Evolutionary conservation across 1,140 invertebrate species (phyloP).

Genomic region (Macrobrachium nipponense): DNA sequence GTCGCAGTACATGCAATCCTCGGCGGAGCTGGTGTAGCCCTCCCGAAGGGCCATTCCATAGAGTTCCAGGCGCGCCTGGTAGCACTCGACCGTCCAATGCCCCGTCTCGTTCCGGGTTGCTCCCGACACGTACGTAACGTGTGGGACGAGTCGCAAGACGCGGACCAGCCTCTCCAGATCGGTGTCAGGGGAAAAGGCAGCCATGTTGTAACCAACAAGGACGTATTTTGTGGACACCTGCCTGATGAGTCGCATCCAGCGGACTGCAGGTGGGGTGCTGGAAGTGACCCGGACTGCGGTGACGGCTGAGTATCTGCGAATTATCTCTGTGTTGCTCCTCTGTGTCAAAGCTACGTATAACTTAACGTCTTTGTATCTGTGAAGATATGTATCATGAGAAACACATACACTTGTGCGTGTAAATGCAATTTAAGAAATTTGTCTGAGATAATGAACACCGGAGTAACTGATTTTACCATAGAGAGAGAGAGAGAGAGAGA

Average conservation of each 20-base stretch:
- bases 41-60: constrained; percentile 65
- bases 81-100: constrained; percentile 67
- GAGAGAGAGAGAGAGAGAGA: too few species aligned
- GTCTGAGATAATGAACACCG: background rate
- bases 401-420: background rate
- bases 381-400: background rate
- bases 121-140: constrained; percentile 64
- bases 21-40: constrained; percentile 66
- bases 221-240: constrained; percentile 66
- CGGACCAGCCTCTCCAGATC: constrained; percentile 66
- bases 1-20: constrained; percentile 68
- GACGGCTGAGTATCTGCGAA: background rate
- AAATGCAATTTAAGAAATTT: background rate
- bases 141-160: constrained; percentile 60
- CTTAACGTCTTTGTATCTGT: constrained; percentile 20
- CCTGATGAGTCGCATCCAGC: constrained; percentile 63
- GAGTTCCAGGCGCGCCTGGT: constrained; percentile 65
- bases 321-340: background rate
- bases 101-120: constrained; percentile 65
- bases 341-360: constrained; percentile 10
- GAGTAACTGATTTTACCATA: background rate
- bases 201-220: constrained; percentile 65
- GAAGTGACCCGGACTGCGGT: constrained; percentile 5
- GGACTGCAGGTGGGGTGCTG: constrained; percentile 30
- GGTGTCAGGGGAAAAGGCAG: constrained; percentile 64